A percentile compares a stretch with the other conserved stretches of the same genome.
These are phyloP conservation scores for Murina feae DNA, from an alignment of 2,113 vertebrate species.

Conservation along the genomic window DNA sequence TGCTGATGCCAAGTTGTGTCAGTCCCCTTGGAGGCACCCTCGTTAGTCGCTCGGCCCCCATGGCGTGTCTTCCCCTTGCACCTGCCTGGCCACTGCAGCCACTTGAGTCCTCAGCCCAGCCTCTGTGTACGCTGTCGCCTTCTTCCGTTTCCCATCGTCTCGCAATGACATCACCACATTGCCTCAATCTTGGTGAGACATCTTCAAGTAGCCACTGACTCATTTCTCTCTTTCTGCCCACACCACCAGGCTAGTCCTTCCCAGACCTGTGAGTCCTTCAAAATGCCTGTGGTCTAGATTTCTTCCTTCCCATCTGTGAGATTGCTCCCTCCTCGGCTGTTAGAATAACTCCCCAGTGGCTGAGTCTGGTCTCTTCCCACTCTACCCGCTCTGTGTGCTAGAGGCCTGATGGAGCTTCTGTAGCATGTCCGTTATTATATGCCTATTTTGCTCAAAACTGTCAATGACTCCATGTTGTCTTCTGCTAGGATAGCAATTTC, in stretches of 20 bases:
- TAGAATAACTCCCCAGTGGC: not conserved
- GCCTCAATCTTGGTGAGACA: not conserved
- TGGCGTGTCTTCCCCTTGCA: not conserved
- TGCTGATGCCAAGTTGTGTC: no score
- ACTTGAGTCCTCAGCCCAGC: not conserved
- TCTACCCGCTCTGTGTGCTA: not conserved
- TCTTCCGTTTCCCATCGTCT: not conserved
- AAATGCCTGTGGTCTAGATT: not conserved
- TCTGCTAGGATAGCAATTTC: not conserved
- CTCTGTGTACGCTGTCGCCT: not conserved
- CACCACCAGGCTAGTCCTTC: not conserved
- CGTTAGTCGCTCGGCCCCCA: not conserved
- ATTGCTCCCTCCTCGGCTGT: not conserved
- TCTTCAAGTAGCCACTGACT: constrained; percentile 58
- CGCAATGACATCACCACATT: not conserved
- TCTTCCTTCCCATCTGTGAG: not conserved
- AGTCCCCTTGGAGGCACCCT: not conserved
- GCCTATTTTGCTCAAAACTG: not conserved
- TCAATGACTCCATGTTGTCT: not conserved
- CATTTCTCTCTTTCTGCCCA: constrained; percentile 12
- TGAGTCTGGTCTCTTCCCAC: not conserved
- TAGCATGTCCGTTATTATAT: not conserved
- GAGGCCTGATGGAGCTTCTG: not conserved
- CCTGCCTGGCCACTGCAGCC: not conserved
- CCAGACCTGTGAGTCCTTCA: not conserved